These are phyloP conservation scores for Acrocephalus kingi DNA, from an alignment of 2,113 vertebrate genomes.

Conservation along the genomic window DNA sequence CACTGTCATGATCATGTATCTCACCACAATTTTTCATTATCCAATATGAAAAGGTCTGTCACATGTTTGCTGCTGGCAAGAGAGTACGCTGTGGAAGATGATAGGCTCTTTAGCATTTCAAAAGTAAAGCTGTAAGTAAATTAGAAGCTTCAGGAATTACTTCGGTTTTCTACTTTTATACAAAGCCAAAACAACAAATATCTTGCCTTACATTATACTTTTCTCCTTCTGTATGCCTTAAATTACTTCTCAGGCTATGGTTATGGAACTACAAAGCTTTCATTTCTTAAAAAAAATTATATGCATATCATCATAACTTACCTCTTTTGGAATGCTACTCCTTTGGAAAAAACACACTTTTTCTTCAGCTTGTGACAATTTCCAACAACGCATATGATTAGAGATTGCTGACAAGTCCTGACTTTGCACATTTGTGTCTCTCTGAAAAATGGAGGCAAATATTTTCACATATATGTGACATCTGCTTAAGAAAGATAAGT, in stretches of 20 bases:
- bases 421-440: neutral
- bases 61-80: neutral
- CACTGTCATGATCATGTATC: neutral
- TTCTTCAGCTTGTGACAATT: neutral
- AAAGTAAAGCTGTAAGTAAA: constrained; percentile 15
- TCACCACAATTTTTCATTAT: neutral
- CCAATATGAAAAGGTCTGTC: neutral
- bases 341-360: neutral
- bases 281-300: neutral
- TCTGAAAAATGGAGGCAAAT: neutral
- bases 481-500: neutral
- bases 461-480: neutral
- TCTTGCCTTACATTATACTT: neutral
- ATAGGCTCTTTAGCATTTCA: neutral
- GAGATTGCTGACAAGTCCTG: neutral
- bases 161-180: neutral
- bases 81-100: neutral
- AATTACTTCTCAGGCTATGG: neutral
- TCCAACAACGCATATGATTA: neutral
- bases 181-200: neutral
- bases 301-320: neutral
- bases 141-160: neutral
- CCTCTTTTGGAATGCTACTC: neutral
- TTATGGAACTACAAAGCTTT: neutral
- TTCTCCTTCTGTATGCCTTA: neutral